A percentile compares a stretch with the other conserved stretches of the same genome.
Conservation (phyloP, 2,797 vertebrate genomes). For the Limosa lapponica region DNA sequence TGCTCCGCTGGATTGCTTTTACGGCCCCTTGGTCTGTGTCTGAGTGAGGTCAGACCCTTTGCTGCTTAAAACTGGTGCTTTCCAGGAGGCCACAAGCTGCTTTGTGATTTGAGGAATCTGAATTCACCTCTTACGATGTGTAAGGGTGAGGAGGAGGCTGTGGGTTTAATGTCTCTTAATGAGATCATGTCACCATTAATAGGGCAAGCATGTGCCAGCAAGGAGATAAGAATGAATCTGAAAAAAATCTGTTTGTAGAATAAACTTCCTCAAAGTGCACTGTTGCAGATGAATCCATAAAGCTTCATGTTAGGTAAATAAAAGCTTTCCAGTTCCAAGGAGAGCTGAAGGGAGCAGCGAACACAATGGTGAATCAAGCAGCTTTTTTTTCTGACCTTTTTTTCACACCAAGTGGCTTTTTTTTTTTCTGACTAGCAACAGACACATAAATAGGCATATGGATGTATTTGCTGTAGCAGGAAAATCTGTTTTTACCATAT, state of each 20-base stretch:
- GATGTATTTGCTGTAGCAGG: neutral
- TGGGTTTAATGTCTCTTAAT: neutral
- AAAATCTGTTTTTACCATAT: neutral
- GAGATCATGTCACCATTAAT: neutral
- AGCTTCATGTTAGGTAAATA: neutral
- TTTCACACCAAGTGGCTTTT: neutral
- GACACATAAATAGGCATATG: neutral
- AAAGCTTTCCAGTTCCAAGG: neutral
- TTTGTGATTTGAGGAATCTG: neutral
- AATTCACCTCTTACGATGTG: neutral
- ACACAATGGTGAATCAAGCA: neutral
- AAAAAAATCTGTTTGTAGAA: neutral
- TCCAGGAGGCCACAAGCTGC: neutral
- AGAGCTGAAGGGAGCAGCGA: neutral
- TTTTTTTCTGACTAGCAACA: neutral
- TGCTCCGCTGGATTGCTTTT: neutral
- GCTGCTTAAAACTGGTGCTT: neutral
- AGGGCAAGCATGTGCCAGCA: neutral
- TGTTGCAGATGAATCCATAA: neutral
- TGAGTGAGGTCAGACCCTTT: neutral
- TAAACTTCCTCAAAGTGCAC: neutral
- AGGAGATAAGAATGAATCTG: neutral
- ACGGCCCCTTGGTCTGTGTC: neutral
- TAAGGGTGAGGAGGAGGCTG: neutral
- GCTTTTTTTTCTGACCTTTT: neutral